Percentiles rank a stretch among this genome's conserved stretches.
phyloP scores from a whole-genome alignment of 2,888 invertebrate genomes.

The Anorthoa munda region DNA sequence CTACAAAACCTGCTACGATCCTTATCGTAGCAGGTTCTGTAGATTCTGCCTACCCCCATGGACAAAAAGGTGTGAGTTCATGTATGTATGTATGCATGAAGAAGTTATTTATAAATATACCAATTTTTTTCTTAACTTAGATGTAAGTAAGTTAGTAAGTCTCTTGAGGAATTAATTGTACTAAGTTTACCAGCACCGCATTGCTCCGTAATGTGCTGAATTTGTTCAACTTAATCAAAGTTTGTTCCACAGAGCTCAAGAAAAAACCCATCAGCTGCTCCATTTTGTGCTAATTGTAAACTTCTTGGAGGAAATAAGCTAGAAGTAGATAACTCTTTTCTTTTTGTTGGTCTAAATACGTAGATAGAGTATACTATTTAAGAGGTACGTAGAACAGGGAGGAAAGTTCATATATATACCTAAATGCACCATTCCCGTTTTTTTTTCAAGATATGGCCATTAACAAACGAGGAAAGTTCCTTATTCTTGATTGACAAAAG shows the following conservation, averaged over 20 bases:
- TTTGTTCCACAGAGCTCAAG: slow-evolving; percentile 33
- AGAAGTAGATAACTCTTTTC: slow-evolving; percentile 6
- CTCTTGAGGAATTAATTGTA: slow-evolving; percentile 18
- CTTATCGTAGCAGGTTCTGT: no score
- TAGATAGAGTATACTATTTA: no score
- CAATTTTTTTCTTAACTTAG: background rate
- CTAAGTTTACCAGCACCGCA: slow-evolving; percentile 29
- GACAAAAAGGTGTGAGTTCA: no score
- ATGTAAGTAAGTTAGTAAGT: slow-evolving; percentile 5
- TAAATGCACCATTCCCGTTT: no score
- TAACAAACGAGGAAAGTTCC: no score
- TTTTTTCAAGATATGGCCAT: no score
- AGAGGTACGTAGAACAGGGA: no score
- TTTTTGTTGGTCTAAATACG: background rate
- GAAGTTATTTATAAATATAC: background rate
- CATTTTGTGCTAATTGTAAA: slow-evolving; percentile 37
- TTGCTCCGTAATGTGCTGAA: slow-evolving; percentile 39
- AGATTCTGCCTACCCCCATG: no score
- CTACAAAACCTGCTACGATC: no score
- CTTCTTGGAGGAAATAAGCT: slow-evolving; percentile 10
- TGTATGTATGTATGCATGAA: no score
- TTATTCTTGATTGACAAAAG: no score
- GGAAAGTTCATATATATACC: no score
- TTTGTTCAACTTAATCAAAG: slow-evolving; percentile 52
- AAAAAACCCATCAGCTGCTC: slow-evolving; percentile 35